These are phyloP conservation scores for Danaus chrysippus DNA, from an alignment of 2,888 invertebrate species.

Conservation along the genomic window DNA sequence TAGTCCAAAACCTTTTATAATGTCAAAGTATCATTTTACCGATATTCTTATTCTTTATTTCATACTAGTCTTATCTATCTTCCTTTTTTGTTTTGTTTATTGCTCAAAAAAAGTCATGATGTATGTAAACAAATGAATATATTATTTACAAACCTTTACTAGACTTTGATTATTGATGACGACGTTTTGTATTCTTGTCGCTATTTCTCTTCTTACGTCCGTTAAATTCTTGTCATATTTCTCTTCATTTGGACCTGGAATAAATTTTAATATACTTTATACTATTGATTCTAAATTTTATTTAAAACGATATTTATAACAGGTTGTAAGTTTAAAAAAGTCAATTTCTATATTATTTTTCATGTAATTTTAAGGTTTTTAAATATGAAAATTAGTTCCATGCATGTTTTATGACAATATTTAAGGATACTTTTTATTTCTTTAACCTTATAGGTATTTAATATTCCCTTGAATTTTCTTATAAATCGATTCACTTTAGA, in stretches of 20 bases:
- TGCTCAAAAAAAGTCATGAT: not conserved
- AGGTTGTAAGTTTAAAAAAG: too few relatives aligned
- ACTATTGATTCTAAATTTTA: not conserved
- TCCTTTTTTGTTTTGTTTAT: not conserved
- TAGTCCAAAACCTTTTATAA: too few relatives aligned
- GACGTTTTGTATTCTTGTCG: conserved; percentile 41
- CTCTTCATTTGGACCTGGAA: conserved; percentile 55
- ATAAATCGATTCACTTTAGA: not conserved
- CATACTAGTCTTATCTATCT: too few relatives aligned
- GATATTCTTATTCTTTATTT: too few relatives aligned
- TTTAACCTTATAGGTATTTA: too few relatives aligned
- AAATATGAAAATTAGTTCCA: too few relatives aligned
- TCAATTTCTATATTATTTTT: too few relatives aligned
- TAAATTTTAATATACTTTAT: conserved; percentile 15
- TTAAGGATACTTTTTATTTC: too few relatives aligned
- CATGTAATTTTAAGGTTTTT: too few relatives aligned
- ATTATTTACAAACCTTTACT: conserved; percentile 36
- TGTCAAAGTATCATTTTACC: too few relatives aligned
- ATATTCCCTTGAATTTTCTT: not conserved
- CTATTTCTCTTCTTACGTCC: conserved; percentile 46
- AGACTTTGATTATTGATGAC: conserved; percentile 41
- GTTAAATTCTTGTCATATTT: conserved; percentile 48
- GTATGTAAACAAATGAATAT: not conserved
- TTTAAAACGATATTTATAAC: not conserved
- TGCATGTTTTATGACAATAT: too few relatives aligned